Evolutionary conservation across 2,113 vertebrate genomes (phyloP), one percentile per base, ranked within the genome.

Genomic region (Albula goreensis): DNA sequence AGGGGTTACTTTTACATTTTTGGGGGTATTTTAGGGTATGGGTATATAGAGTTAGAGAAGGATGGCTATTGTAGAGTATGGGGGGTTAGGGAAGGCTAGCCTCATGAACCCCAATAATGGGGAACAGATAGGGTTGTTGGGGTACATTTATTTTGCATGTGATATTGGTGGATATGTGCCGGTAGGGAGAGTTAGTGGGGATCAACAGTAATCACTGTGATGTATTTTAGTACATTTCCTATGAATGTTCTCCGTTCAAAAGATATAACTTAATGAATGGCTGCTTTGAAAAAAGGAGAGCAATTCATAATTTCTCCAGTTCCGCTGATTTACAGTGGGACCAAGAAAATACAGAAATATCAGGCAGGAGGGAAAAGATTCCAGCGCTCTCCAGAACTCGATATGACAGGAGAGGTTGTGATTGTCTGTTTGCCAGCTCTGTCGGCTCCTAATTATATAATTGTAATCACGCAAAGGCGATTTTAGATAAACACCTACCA

Each of bases 401-500:
- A 89, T 87, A 89, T 90, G 86, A 82, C 77, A 83, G 50, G 86
- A 88, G 87, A 88, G 85, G 63, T 91, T 89, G 77, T 88, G 85
- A 85, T 85, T 89, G 85, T 85, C 85, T 19, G 22, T 78, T 87
- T 86, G 90, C 88, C 89, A 90, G 82, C 82, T 74, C 88, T 85
- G 84, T 85, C 85, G 56, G 80, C 80, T 85, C 85, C 83, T 87
- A 86, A 91, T 91, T 88, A 84, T 86, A 89, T 84, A 87, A 86
- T 89, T 90, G 88, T 86, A 88, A 89, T 89, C 86, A 88, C 85
- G 86, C 90, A 90, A 86, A 89, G 60, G 85, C 81, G 57, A 89
- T 84, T 88, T 90, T 86, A 91, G 87, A 87, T 89, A 89, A 90
- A 88, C 88, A 85, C 89, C 91, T 90, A 88, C 87, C 87, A 78